Percentiles rank a stretch among this genome's conserved stretches.
phyloP scores from a whole-genome alignment of 2,888 invertebrate species.

The Polyommatus icarus region DNA sequence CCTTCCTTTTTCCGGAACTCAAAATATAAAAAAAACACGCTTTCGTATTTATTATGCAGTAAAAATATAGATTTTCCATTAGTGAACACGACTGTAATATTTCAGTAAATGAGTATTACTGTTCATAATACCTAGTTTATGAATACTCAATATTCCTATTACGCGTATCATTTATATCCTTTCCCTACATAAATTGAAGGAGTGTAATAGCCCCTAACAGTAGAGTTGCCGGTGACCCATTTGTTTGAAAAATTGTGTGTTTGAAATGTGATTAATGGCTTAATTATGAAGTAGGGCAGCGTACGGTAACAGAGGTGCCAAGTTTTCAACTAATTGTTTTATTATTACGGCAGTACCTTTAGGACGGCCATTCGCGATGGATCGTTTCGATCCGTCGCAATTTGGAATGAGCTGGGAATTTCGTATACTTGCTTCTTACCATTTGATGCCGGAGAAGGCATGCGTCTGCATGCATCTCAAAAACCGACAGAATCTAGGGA shows the following conservation, averaged over 20 bases:
- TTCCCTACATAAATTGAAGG: neutral
- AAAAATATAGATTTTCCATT: neutral
- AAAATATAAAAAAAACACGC: neutral
- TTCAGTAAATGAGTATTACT: neutral
- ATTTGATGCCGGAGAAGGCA: no score
- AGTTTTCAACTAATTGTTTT: conserved; percentile 13
- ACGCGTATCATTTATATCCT: neutral
- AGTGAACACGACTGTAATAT: neutral
- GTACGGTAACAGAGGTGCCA: conserved; percentile 3
- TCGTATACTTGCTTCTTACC: no score
- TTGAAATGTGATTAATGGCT: conserved; percentile 26
- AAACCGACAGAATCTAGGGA: no score
- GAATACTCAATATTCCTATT: neutral
- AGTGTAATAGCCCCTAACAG: neutral
- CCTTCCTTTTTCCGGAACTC: no score
- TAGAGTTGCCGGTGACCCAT: conserved; percentile 8
- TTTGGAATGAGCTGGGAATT: no score
- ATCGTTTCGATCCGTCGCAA: no score
- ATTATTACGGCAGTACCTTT: neutral
- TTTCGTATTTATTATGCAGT: neutral
- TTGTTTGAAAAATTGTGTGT: conserved; percentile 26
- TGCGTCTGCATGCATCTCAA: no score
- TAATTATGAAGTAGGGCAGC: conserved; percentile 17
- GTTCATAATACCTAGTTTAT: conserved; percentile 1
- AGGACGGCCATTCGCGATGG: neutral